Evolutionary conservation across 2,797 vertebrate species (phyloP).

Genomic region (Agapornis canus): DNA sequence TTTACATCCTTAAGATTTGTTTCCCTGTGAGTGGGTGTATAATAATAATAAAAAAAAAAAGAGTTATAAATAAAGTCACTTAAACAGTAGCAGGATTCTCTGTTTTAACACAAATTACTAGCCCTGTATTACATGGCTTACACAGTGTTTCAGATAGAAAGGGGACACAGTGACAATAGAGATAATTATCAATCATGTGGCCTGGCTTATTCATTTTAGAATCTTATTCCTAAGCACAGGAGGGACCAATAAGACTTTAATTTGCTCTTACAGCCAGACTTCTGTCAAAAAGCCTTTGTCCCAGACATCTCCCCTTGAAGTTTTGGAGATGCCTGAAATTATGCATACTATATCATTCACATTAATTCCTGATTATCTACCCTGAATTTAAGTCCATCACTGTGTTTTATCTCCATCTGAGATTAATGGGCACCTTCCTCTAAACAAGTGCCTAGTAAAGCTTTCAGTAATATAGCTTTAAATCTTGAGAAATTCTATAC

Average conservation of each 20-base stretch:
- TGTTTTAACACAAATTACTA: background rate
- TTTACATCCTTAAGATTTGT: background rate
- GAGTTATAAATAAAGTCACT: background rate
- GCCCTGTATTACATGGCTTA: background rate
- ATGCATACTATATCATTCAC: fast-evolving
- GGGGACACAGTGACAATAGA: background rate
- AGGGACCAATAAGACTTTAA: background rate
- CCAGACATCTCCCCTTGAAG: background rate
- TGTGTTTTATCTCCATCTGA: background rate
- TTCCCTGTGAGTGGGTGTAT: background rate
- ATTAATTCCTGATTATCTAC: background rate
- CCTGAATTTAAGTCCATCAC: background rate
- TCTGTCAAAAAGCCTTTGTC: background rate
- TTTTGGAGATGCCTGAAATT: background rate
- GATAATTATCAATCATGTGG: background rate
- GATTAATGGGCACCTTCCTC: background rate
- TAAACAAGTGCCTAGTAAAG: background rate
- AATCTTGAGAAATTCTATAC: background rate
- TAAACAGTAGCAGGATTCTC: background rate
- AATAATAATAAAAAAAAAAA: constrained; percentile 40
- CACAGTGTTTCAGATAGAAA: background rate
- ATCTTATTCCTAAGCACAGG: background rate
- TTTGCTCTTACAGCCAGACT: background rate
- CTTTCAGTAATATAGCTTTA: background rate
- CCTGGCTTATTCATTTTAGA: background rate